Base-by-base conservation (phyloP, 2,113 vertebrate genomes). In the Platycercus adscitus region DNA sequence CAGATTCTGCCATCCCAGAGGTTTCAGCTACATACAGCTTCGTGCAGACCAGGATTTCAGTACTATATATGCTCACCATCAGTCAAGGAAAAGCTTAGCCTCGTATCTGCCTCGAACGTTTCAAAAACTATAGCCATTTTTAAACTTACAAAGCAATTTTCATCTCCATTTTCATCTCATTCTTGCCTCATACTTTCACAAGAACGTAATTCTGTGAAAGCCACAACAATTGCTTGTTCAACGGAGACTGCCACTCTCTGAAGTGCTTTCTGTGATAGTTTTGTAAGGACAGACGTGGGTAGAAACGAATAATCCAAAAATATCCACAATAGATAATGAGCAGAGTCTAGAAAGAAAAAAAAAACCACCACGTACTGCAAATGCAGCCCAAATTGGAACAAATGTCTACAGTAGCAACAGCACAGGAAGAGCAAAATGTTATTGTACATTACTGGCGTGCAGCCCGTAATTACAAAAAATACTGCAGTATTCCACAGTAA, bases 371-470 rank as follows among this genome's bases (percentile, higher is more conserved):
- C 8, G 13, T 76, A 92, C 61, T 88, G 83, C 73, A 95, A 95
- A 92, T 13, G 66, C 81, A 95, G 80, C 80, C 92, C 81, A 81
- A 93, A 88, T 92, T 92, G 96, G 95, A 96, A 94, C 2, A 25
- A 94, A 91, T 91, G 86, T 81, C 86, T 92, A 91, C 94, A 94
- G 94, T 91, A 96, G 96, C 96, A 93, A 95, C 65, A 91, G 95
- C 78, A 89, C 88, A 93, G 96, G 91, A 94, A 96, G 91, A 96
- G 96, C 92, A 96, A 96, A 97, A 96, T 92, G 81, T 96, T 95
- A 92, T 91, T 95, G 95, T 85, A 91, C 78, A 46, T 92, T 94
- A 86, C 78, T 97, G 96, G 93, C 93, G 33, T 6, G n/a, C 49
- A 69, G 91, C 93, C 95, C 37, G 2, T 43, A 56, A 79, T 85